Conservation (phyloP, 1,140 invertebrate species). For the Panagrolaimus sp. region DNA sequence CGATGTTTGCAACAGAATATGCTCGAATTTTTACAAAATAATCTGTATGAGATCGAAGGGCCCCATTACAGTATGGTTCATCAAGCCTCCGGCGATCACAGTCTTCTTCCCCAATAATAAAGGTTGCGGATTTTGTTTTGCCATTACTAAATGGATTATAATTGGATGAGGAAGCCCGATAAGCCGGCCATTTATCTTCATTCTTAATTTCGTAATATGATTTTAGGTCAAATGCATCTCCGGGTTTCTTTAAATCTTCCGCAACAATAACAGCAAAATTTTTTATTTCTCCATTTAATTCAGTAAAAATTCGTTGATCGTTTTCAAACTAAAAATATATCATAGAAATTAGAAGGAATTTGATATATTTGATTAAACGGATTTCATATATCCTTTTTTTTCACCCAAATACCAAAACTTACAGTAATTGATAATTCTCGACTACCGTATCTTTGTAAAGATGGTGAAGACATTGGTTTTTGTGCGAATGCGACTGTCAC, state of each 20-base stretch:
- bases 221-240: constrained; percentile 50
- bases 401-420: not conserved
- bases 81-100: constrained; percentile 49
- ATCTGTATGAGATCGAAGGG: constrained; percentile 45
- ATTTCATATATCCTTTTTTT: too few species aligned
- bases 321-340: constrained; percentile 48
- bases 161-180: constrained; percentile 50
- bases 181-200: constrained; percentile 51
- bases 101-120: constrained; percentile 55
- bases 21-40: constrained; percentile 54
- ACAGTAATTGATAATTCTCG: constrained; percentile 47
- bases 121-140: constrained; percentile 32
- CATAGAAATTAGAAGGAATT: constrained; percentile 5
- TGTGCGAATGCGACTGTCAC: constrained; percentile 51
- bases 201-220: constrained; percentile 55
- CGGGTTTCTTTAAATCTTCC: constrained; percentile 45
- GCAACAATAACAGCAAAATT: constrained; percentile 57
- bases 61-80: constrained; percentile 55
- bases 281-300: constrained; percentile 50
- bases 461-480: constrained; percentile 34
- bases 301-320: constrained; percentile 46
- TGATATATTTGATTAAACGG: not conserved
- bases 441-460: constrained; percentile 47
- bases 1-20: constrained; percentile 50
- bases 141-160: constrained; percentile 49